These are phyloP conservation scores for Arizona elegans DNA, from an alignment of 2,113 vertebrate genomes.

Conservation along the genomic window DNA sequence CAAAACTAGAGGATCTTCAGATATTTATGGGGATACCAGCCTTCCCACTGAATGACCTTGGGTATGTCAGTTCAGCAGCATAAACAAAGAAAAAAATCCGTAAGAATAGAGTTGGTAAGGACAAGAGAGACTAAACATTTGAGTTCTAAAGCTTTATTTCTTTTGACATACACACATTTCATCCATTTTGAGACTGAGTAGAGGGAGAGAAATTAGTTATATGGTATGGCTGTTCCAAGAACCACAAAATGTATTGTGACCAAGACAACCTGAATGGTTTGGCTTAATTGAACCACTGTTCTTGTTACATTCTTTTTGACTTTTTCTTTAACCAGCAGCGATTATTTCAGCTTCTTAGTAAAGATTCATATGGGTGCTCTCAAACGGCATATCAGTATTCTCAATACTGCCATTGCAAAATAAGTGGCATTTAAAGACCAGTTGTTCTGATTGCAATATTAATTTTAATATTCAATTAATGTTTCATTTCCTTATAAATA, in stretches of 20 bases:
- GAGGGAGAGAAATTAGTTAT: not conserved
- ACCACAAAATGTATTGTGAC: not conserved
- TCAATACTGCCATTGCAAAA: not conserved
- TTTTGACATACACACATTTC: not conserved
- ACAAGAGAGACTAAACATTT: not conserved
- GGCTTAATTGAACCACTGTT: not conserved
- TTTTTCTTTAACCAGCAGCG: not conserved
- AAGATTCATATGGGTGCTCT: not conserved
- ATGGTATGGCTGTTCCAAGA: not conserved
- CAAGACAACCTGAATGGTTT: not conserved
- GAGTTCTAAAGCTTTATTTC: not conserved
- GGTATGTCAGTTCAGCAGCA: not conserved
- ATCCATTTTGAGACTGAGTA: not conserved
- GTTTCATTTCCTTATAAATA: conserved; percentile 1
- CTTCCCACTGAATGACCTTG: not conserved
- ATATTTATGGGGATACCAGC: not conserved
- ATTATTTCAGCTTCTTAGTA: not conserved
- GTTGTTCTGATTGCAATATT: conserved; percentile 7
- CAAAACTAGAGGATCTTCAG: not conserved
- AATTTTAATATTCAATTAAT: conserved; percentile 21
- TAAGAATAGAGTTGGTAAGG: not conserved
- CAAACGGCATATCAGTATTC: not conserved
- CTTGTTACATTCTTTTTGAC: not conserved
- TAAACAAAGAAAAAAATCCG: not conserved
- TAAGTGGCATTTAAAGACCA: conserved; percentile 5